Evolutionary conservation across 2,113 vertebrate species (phyloP).

Genomic region (Ibidorhyncha struthersii): DNA sequence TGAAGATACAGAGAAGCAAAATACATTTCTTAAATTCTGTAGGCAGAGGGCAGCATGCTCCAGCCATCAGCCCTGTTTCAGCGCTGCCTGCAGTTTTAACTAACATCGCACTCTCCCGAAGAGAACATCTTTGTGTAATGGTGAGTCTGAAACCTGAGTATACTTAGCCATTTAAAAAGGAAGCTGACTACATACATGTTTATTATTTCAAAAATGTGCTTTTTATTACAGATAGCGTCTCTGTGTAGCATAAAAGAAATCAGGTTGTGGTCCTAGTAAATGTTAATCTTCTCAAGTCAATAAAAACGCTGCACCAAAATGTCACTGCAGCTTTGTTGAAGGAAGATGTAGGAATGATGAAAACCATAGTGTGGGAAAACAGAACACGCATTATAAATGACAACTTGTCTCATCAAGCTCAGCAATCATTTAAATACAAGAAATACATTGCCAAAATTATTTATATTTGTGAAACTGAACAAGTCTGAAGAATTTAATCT

Average conservation of each 20-base stretch:
- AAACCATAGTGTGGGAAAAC: slow-evolving; percentile 11
- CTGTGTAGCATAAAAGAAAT: neutral
- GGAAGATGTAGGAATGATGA: neutral
- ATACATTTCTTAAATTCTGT: slow-evolving; percentile 28
- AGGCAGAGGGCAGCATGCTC: slow-evolving; percentile 80
- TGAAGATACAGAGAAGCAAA: neutral
- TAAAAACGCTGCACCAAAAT: slow-evolving; percentile 19
- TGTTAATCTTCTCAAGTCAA: neutral
- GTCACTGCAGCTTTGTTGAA: slow-evolving; percentile 6
- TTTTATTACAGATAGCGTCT: neutral
- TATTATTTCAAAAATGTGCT: neutral
- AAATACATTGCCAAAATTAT: slow-evolving; percentile 32
- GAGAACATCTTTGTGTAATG: neutral
- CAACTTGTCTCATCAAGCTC: neutral
- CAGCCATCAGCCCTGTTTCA: slow-evolving; percentile 20
- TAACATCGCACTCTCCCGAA: neutral
- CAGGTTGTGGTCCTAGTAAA: neutral
- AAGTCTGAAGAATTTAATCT: slow-evolving; percentile 51
- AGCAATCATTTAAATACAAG: slow-evolving; percentile 46
- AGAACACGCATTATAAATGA: slow-evolving; percentile 33
- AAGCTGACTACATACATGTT: neutral
- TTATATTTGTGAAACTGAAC: slow-evolving; percentile 1
- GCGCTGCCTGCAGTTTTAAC: neutral
- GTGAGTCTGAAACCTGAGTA: neutral
- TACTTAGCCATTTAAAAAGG: neutral